Conservation (phyloP, 2,113 vertebrate genomes). For the Onychostoma macrolepis region DNA sequence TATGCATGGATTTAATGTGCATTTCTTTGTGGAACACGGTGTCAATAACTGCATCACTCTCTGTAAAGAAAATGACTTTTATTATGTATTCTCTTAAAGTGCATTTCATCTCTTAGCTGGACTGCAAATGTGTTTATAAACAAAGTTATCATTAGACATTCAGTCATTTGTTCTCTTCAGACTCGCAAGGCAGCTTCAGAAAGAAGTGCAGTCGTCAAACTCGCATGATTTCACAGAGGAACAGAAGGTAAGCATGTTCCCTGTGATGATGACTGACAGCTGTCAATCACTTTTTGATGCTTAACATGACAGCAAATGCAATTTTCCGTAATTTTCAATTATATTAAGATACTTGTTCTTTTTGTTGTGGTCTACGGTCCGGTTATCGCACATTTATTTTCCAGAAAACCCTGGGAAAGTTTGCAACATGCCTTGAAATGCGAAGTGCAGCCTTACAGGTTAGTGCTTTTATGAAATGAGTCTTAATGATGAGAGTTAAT, state of each 20-base stretch:
- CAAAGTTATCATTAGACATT: not conserved
- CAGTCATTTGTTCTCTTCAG: conserved; percentile 68
- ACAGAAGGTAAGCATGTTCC: conserved; percentile 84
- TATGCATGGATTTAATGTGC: not conserved
- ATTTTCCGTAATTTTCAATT: too few species aligned
- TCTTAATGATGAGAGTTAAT: not conserved
- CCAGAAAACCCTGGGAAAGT: conserved; percentile 95
- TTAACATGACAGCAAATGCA: not conserved
- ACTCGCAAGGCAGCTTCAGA: conserved; percentile 94
- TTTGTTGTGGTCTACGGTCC: too few species aligned
- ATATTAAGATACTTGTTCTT: not conserved
- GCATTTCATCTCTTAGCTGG: too few species aligned
- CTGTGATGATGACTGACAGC: not conserved
- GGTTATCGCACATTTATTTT: not conserved
- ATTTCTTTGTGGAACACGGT: not conserved
- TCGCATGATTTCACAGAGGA: conserved; percentile 94
- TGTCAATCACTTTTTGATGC: not conserved
- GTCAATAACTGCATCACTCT: not conserved
- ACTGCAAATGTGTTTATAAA: too few species aligned
- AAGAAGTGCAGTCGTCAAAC: conserved; percentile 91
- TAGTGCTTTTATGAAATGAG: conserved; percentile 4
- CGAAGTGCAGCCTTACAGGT: conserved; percentile 95
- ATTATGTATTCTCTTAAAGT: not conserved
- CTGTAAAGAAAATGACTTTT: not conserved
- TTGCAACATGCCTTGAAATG: conserved; percentile 96